A percentile compares a stretch with the other conserved stretches of the same genome.
phyloP scores from a whole-genome alignment of 2,797 vertebrate species.

The Chelidonichthys spinosus region DNA sequence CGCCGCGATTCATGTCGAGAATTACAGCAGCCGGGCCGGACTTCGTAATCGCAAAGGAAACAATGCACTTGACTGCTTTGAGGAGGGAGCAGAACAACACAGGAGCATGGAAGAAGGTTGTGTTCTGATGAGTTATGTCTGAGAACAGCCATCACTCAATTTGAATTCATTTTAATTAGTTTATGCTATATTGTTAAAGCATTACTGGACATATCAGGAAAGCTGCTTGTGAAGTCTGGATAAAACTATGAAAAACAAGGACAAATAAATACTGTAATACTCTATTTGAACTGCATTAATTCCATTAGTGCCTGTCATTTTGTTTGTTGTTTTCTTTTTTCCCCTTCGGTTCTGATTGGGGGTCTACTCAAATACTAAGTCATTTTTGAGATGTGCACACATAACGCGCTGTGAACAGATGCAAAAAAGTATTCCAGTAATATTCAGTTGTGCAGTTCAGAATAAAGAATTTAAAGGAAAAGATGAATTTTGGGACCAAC shows the following conservation, averaged over 20 bases:
- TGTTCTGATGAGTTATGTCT: not conserved
- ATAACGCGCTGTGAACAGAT: too few species aligned
- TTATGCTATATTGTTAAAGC: not conserved
- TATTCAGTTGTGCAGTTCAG: too few species aligned
- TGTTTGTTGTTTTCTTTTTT: too few species aligned
- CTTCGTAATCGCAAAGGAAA: slow-evolving; percentile 40
- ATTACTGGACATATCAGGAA: not conserved
- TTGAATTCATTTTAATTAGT: not conserved
- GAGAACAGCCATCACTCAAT: not conserved
- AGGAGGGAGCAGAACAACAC: slow-evolving; percentile 5
- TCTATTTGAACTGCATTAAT: too few species aligned
- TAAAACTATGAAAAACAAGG: not conserved
- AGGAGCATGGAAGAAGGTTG: not conserved
- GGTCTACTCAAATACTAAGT: too few species aligned
- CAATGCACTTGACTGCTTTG: slow-evolving; percentile 9
- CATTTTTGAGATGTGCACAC: too few species aligned
- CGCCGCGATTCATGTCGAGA: slow-evolving; percentile 33
- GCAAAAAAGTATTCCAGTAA: too few species aligned
- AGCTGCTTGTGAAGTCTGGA: not conserved
- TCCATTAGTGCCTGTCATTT: too few species aligned
- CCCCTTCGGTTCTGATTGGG: too few species aligned
- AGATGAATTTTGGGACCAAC: not conserved
- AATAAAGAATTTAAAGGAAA: too few species aligned
- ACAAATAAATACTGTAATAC: not conserved
- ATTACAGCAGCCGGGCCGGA: slow-evolving; percentile 37